Conservation (phyloP, 2,888 invertebrate genomes). For the Cryptus viduatorius region DNA sequence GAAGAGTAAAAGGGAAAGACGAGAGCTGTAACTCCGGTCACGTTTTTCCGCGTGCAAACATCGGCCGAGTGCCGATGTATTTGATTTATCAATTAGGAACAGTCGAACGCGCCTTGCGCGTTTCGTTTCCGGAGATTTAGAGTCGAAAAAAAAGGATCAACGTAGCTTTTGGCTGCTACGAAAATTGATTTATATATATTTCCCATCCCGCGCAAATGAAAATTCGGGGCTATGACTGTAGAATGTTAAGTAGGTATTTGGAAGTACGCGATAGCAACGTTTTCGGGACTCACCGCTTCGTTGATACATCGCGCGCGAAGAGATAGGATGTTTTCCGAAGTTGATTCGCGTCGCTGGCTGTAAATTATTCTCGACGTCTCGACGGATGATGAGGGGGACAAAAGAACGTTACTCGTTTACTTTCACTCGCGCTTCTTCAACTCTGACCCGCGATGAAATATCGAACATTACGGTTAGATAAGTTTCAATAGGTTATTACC, state of each 20-base stretch:
- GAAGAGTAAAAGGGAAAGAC: conserved; percentile 15
- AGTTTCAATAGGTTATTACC: too few species aligned
- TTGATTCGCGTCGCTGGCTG: too few species aligned
- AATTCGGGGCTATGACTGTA: not conserved
- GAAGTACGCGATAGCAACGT: not conserved
- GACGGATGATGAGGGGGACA: too few species aligned
- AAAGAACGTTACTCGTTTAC: too few species aligned
- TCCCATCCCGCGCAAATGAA: conserved; percentile 8
- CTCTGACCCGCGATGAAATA: too few species aligned
- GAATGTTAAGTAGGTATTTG: not conserved
- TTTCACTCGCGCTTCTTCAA: too few species aligned
- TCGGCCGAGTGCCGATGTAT: conserved; percentile 59
- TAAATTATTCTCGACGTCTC: too few species aligned
- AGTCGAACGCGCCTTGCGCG: conserved; percentile 56
- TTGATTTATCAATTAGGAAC: conserved; percentile 69
- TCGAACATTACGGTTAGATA: too few species aligned
- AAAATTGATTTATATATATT: conserved; percentile 14
- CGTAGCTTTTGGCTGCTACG: not conserved
- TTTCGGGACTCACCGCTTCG: not conserved
- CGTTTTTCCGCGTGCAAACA: conserved; percentile 70
- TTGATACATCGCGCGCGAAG: not conserved
- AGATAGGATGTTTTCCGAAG: not conserved
- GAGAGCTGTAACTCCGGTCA: conserved; percentile 61
- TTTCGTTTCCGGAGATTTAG: conserved; percentile 16
- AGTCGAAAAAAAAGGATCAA: conserved; percentile 23